These are phyloP conservation scores for Oryzias curvinotus DNA, from an alignment of 2,113 vertebrate genomes.

Conservation along the genomic window DNA sequence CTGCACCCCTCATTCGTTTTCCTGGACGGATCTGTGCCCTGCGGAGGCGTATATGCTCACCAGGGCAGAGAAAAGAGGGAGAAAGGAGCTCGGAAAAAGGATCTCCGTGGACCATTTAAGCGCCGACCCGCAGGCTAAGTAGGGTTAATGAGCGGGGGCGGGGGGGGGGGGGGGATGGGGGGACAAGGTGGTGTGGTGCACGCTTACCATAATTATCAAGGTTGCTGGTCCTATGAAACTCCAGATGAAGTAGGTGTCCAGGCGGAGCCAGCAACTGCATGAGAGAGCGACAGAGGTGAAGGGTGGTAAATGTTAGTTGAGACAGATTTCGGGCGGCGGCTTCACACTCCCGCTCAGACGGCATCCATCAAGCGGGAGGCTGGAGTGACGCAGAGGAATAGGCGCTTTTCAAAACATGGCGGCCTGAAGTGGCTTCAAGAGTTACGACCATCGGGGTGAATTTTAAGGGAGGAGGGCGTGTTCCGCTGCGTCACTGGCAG, in stretches of 20 bases:
- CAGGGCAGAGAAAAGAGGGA: slow-evolving; percentile 72
- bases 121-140: slow-evolving; percentile 79
- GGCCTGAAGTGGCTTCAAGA: slow-evolving; percentile 78
- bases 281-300: slow-evolving; percentile 54
- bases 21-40: slow-evolving; percentile 57
- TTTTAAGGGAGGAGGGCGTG: slow-evolving; percentile 70
- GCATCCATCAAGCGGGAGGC: slow-evolving; percentile 77
- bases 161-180: slow-evolving; percentile 2
- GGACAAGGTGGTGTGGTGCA: slow-evolving; percentile 5
- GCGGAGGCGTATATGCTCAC: slow-evolving; percentile 67
- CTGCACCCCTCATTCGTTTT: slow-evolving; percentile 59
- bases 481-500: background rate
- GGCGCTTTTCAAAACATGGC: slow-evolving; percentile 69
- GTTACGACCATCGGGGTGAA: slow-evolving; percentile 77
- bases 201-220: slow-evolving; percentile 99
- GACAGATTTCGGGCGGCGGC: slow-evolving; percentile 50
- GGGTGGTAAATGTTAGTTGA: slow-evolving; percentile 13
- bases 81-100: slow-evolving; percentile 35
- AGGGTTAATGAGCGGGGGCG: slow-evolving; percentile 81
- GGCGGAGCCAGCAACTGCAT: slow-evolving; percentile 97
- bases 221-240: slow-evolving; percentile 99
- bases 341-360: slow-evolving; percentile 71
- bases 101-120: slow-evolving; percentile 76
- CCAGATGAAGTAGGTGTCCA: slow-evolving; percentile 99
- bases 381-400: slow-evolving; percentile 82